Percentiles rank a stretch among this genome's conserved stretches.
These are phyloP conservation scores for Cladopsammia gracilis DNA, from an alignment of 64 coral and sea anemone genomes.

Conservation along the genomic window DNA sequence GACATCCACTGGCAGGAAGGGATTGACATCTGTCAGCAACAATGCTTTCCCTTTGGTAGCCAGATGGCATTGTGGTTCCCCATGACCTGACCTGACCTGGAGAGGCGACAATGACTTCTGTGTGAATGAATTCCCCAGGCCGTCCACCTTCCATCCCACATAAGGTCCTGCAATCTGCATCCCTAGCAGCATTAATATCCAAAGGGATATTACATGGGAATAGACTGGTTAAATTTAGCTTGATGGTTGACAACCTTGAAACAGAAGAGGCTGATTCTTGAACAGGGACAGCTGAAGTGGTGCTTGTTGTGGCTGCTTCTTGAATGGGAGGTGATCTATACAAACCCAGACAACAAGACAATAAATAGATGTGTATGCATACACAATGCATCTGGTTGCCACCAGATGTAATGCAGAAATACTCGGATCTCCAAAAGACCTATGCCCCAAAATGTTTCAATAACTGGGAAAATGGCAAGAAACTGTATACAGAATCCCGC, in stretches of 20 bases:
- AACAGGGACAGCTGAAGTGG: neutral
- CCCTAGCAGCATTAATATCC: neutral
- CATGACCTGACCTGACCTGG: neutral
- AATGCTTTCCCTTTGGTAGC: neutral
- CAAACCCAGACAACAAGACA: constrained; percentile 1
- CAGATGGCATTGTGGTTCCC: neutral
- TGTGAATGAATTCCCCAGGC: neutral
- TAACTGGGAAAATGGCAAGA: too few species aligned
- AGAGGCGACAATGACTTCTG: neutral
- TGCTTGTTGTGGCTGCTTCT: neutral
- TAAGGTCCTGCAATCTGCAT: neutral
- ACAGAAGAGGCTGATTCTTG: neutral
- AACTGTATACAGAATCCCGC: too few species aligned
- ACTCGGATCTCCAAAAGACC: too few species aligned
- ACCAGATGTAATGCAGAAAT: neutral
- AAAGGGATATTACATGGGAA: neutral
- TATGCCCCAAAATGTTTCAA: too few species aligned
- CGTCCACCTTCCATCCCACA: neutral
- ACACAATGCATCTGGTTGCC: neutral
- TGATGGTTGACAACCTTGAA: neutral
- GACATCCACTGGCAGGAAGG: neutral
- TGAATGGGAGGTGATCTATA: neutral
- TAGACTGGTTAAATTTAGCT: neutral
- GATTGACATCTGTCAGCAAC: neutral
- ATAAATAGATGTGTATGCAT: neutral